Percentiles rank a stretch among this genome's conserved stretches.
Evolutionary conservation across 2,888 invertebrate genomes (phyloP).

Genomic region (Caenorhabditis angaria): DNA sequence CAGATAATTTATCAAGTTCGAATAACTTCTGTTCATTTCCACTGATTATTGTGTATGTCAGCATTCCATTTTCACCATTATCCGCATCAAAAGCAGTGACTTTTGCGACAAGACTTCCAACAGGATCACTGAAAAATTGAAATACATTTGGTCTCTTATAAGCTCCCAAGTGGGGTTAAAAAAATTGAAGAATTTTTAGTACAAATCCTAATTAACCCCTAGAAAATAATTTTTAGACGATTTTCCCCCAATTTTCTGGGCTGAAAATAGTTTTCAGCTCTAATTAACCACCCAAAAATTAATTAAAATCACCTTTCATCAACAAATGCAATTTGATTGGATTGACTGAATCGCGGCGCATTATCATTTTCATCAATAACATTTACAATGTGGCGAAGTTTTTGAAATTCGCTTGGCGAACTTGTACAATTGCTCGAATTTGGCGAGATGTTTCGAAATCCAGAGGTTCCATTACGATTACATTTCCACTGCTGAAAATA

Average conservation of each 20-base stretch:
- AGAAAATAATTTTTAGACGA: too few species aligned
- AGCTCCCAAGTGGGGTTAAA: too few species aligned
- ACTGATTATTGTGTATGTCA: constrained; percentile 82
- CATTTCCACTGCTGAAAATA: constrained; percentile 53
- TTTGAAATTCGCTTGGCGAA: constrained; percentile 47
- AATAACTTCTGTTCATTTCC: constrained; percentile 78
- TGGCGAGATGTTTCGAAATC: constrained; percentile 46
- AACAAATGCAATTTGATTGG: constrained; percentile 39
- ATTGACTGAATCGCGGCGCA: constrained; percentile 72
- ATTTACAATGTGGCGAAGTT: constrained; percentile 41
- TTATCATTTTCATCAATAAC: constrained; percentile 75
- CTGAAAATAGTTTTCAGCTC: not conserved
- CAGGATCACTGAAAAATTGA: constrained; percentile 9
- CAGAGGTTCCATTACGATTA: constrained; percentile 54
- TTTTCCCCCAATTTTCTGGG: too few species aligned
- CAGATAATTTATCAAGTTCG: constrained; percentile 57
- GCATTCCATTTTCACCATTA: constrained; percentile 90
- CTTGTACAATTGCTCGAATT: constrained; percentile 45
- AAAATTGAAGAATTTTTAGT: too few species aligned
- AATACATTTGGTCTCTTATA: too few species aligned
- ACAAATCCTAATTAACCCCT: too few species aligned
- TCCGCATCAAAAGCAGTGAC: constrained; percentile 88
- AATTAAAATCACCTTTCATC: constrained; percentile 29
- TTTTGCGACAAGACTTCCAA: constrained; percentile 76
- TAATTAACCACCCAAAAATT: too few species aligned